Evolutionary conservation across 2,888 invertebrate genomes (phyloP), one percentile per base, ranked within the genome.

Genomic region (Dugesia japonica): DNA sequence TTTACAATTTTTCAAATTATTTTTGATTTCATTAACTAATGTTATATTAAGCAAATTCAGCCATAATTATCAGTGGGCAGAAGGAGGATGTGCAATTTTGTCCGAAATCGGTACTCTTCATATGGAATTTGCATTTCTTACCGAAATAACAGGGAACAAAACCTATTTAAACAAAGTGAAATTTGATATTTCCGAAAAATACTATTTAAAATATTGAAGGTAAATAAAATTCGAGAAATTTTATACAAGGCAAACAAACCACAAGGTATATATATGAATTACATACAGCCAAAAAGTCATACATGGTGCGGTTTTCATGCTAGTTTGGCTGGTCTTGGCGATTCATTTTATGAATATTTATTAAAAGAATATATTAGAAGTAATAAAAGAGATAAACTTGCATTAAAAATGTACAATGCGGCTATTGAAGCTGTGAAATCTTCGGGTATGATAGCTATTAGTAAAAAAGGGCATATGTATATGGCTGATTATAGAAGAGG

Each of bases 321-420:
- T 26, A 26, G 31, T 7, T 20, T 77, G 33, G 75, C 77, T 17
- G 78, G 74, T 13, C 78, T 78, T 1, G 78, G 97, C 27, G 98
- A 99, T 86, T 94, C 94, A 82, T 99, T 94, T 87, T 99, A 94
- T 86, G 98, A 99, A 86, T 98, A 98, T 85, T 88, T 98, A 77
- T 87, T 99, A 79, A 99, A 98, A 86, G 90, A 92, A 1, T 88
- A 86, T 84, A 78, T 87, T 23, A 89, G 91, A 83, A 90, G 91
- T 0, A 91, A 90, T 26, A 89, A 89, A 82, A 88, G 88, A 73
- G 94, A 94, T 84, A 87, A 87, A 78, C 89, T 90, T 82, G 92
- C 92, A 77, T 88, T 91, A 73, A 87, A 89, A 81, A 93, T 98
- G 92, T 98, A 92, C 87, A 92, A 94, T 83, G 90, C 91, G 77